A percentile compares a stretch with the other conserved stretches of the same genome.
Conservation (phyloP, 1,140 invertebrate species). For the Drosophila grimshawi region DNA sequence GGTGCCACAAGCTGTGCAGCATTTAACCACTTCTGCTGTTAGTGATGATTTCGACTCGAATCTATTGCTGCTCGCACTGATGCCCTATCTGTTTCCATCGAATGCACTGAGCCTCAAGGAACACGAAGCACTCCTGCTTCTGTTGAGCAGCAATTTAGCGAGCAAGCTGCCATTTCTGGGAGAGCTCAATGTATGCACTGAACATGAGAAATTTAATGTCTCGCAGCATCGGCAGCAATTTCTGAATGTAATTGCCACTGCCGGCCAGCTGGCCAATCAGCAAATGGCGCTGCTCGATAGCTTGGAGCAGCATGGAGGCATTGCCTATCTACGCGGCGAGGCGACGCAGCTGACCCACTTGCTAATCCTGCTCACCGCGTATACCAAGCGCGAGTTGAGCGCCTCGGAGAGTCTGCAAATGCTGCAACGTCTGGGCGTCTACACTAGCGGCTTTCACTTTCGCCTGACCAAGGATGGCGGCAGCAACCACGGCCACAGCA, state of each 20-base stretch:
- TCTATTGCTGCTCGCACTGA: slow-evolving; percentile 67
- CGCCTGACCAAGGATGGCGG: slow-evolving; percentile 21
- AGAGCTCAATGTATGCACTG: slow-evolving; percentile 33
- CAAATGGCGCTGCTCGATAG: slow-evolving; percentile 58
- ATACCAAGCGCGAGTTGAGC: slow-evolving; percentile 40
- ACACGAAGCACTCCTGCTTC: slow-evolving; percentile 36
- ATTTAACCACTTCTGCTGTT: slow-evolving; percentile 60
- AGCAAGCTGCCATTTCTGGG: slow-evolving; percentile 54
- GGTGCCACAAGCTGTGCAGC: slow-evolving; percentile 81
- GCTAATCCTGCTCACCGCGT: slow-evolving; percentile 71
- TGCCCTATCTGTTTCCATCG: slow-evolving; percentile 72
- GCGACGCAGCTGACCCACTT: slow-evolving; percentile 66
- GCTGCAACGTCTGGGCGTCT: slow-evolving; percentile 43
- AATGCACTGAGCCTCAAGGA: slow-evolving; percentile 17
- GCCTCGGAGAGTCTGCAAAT: slow-evolving; percentile 56
- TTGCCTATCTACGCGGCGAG: slow-evolving; percentile 39
- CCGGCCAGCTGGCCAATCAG: slow-evolving; percentile 31
- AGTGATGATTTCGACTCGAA: slow-evolving; percentile 63
- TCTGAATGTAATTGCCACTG: slow-evolving; percentile 64
- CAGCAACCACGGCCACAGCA: neutral
- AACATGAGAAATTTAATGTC: slow-evolving; percentile 39
- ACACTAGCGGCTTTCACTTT: slow-evolving; percentile 42
- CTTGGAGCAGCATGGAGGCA: slow-evolving; percentile 61
- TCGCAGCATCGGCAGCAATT: slow-evolving; percentile 66
- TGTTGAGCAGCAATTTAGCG: slow-evolving; percentile 61